phyloP scores from a whole-genome alignment of 2,888 invertebrate genomes.

The Liodrosophila aerea region DNA sequence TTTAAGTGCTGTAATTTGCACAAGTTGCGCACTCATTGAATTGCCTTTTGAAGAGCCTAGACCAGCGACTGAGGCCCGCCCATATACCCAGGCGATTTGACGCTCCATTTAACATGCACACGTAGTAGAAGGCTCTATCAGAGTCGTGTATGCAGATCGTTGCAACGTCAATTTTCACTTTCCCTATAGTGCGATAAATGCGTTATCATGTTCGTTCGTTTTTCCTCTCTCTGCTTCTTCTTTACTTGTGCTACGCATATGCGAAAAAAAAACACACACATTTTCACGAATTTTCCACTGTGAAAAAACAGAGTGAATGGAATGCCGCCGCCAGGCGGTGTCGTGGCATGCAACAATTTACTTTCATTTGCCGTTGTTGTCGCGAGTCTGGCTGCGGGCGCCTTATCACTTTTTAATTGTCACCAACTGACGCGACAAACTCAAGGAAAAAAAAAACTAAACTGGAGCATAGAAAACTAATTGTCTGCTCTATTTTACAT shows the following conservation, averaged over 20 bases:
- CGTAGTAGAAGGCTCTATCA: background rate
- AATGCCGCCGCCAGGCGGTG: slow-evolving; percentile 57
- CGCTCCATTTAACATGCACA: slow-evolving; percentile 41
- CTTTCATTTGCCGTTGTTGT: slow-evolving; percentile 62
- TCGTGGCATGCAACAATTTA: slow-evolving; percentile 70
- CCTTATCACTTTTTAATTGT: slow-evolving; percentile 71
- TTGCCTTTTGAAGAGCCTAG: background rate
- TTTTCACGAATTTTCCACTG: slow-evolving; percentile 47
- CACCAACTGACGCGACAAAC: slow-evolving; percentile 51
- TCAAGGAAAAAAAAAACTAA: no score
- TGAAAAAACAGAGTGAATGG: slow-evolving; percentile 61
- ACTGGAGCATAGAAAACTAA: slow-evolving; percentile 82
- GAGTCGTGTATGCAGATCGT: slow-evolving; percentile 37
- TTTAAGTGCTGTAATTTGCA: background rate
- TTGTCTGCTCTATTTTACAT: slow-evolving; percentile 80
- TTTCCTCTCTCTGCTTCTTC: slow-evolving; percentile 1
- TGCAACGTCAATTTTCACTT: slow-evolving; percentile 62
- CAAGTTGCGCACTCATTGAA: background rate
- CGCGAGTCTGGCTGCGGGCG: slow-evolving; percentile 56
- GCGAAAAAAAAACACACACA: no score
- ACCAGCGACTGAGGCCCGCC: background rate
- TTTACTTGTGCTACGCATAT: slow-evolving; percentile 53
- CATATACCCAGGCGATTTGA: slow-evolving; percentile 13
- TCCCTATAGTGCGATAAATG: slow-evolving; percentile 72
- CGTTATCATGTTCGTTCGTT: slow-evolving; percentile 65